These are phyloP conservation scores for Centropyge bicolor DNA, from an alignment of 2,797 vertebrate genomes.

Conservation along the genomic window DNA sequence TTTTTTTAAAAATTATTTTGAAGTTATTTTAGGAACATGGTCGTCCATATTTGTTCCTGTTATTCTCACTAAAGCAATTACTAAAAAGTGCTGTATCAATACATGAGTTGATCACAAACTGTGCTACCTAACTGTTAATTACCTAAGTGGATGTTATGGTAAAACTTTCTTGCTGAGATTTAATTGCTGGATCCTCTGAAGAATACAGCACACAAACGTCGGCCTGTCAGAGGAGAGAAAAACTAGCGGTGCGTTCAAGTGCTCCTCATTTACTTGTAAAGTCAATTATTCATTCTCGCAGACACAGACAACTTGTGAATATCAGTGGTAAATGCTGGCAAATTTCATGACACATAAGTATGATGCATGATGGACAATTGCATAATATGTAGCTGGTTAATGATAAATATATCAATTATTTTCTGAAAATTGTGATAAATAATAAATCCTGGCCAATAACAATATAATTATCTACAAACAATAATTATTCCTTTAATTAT, in stretches of 20 bases:
- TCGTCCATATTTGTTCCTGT: background rate
- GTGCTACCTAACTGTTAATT: background rate
- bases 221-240: background rate
- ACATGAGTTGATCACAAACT: background rate
- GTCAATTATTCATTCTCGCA: background rate
- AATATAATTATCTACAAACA: too few species aligned
- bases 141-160: background rate
- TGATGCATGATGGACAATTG: background rate
- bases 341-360: background rate
- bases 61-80: background rate
- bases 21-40: conserved; percentile 24
- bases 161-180: background rate
- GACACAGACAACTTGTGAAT: background rate
- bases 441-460: background rate
- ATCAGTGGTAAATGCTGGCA: background rate
- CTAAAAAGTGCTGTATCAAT: background rate
- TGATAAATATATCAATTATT: background rate
- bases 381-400: background rate
- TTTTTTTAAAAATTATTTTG: background rate
- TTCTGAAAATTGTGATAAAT: background rate
- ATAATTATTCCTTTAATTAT: background rate
- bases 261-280: background rate
- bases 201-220: background rate
- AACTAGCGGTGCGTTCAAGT: background rate
- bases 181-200: background rate